phyloP scores from a whole-genome alignment of 2,113 vertebrate species.

The Labeo rohita region DNA sequence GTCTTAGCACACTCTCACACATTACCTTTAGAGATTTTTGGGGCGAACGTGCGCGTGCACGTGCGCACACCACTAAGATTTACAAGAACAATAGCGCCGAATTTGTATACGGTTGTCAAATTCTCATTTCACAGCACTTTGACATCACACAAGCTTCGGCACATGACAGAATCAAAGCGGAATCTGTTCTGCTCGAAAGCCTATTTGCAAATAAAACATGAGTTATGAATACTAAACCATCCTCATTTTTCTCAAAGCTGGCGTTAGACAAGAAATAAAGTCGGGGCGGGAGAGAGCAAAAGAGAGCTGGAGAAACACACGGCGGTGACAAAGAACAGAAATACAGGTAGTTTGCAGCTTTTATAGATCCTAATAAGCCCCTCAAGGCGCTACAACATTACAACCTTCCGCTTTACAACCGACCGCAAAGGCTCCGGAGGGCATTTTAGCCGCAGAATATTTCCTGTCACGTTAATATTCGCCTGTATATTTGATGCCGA shows the following conservation, averaged over 20 bases:
- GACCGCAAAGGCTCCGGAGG: conserved; percentile 48
- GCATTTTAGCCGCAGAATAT: conserved; percentile 50
- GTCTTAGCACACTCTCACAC: conserved; percentile 30
- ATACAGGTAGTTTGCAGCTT: conserved; percentile 76
- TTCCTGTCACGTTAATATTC: conserved; percentile 66
- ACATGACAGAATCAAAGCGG: conserved; percentile 67
- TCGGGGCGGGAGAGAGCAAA: conserved; percentile 58
- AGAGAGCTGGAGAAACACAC: conserved; percentile 55
- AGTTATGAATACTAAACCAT: conserved; percentile 70
- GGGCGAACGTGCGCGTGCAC: background rate
- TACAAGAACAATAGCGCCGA: conserved; percentile 15
- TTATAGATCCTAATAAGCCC: conserved; percentile 80
- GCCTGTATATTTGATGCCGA: conserved; percentile 66
- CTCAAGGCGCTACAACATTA: conserved; percentile 72
- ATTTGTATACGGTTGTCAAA: conserved; percentile 45
- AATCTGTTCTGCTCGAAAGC: conserved; percentile 71
- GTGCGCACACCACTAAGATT: conserved; percentile 25
- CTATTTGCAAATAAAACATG: conserved; percentile 77
- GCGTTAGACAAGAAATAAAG: conserved; percentile 51
- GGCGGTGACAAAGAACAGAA: conserved; percentile 74
- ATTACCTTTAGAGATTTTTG: conserved; percentile 43
- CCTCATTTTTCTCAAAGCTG: conserved; percentile 66
- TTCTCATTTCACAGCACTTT: conserved; percentile 44
- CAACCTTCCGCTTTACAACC: conserved; percentile 74
- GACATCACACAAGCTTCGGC: conserved; percentile 47